Evolutionary conservation across 2,113 vertebrate species (phyloP), one percentile per base, ranked within the genome.

Genomic region (Aphyosemion australe): DNA sequence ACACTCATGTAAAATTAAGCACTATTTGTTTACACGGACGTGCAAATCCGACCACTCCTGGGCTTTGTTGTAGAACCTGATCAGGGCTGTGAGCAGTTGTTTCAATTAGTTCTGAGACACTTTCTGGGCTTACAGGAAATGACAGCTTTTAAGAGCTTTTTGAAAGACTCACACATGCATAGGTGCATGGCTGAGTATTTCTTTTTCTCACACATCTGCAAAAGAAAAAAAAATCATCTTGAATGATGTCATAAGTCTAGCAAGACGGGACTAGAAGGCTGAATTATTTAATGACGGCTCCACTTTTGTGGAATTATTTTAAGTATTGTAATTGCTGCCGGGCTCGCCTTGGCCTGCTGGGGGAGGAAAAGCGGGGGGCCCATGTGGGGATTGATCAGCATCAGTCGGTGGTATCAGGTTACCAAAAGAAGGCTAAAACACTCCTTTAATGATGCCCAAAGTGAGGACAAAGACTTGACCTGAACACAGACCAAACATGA

Each of bases 251-350:
- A 94, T 90, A 82, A 92, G 90, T 92, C 92, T 71, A 80, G 88
- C 90, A 91, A 92, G 93, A 93, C 87, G 92, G 93, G 92, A 93
- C 92, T 88, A 91, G 94, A 78, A 94, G 91, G 84, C 88, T 86
- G 90, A 93, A 93, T 95, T 93, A 94, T 95, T 94, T 93, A 94
- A 94, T 92, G 91, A 92, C 83, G 85, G 91, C 93, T 93, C 93
- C 94, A 94, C 93, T 95, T 94, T 95, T 94, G 92, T 94, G 92
- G 91, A 95, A 95, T 97, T 96, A 95, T 94, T 95, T 94, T 94
- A 96, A 95, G 93, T 94, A 94, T 93, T 90, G 88, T 95, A 96
- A 96, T 95, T 95, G 93, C 90, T 91, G 88, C 89, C 88, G 84
- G 90, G 86, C 91, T 94, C 86, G 90, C 93, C 94, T 93, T 89